phyloP scores from a whole-genome alignment of 2,797 vertebrate genomes.

The Cyprinodon diabolis region DNA sequence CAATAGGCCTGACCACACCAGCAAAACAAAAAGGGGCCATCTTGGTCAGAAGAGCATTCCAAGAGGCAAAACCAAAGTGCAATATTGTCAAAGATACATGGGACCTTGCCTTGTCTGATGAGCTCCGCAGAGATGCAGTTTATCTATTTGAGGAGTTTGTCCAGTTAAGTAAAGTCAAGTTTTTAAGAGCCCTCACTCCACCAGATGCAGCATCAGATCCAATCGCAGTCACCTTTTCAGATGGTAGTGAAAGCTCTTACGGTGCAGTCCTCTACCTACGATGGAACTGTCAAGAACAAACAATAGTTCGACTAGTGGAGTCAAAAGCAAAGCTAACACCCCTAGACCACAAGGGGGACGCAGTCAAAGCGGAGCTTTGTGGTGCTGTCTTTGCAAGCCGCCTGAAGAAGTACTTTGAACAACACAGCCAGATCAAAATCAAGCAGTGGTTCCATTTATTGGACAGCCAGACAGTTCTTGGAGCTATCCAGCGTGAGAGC shows the following conservation, averaged over 20 bases:
- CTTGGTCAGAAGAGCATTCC: no score
- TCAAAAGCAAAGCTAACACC: no score
- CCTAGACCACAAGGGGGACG: conserved; percentile 20
- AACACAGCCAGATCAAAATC: not conserved
- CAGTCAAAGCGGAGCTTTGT: not conserved
- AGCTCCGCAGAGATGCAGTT: conserved; percentile 23
- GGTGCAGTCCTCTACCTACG: no score
- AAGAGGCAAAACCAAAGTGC: no score
- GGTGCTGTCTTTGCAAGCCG: not conserved
- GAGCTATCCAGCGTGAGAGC: no score
- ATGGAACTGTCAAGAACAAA: no score
- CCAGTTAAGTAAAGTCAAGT: conserved; percentile 20
- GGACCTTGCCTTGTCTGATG: not conserved
- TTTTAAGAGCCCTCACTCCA: conserved; percentile 20
- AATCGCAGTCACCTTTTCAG: conserved; percentile 25
- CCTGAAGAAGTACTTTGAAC: not conserved
- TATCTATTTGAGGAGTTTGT: conserved; percentile 30
- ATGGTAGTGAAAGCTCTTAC: conserved; percentile 43
- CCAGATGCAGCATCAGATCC: not conserved
- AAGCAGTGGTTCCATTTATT: not conserved
- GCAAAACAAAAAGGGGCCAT: no score
- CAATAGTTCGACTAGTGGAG: no score
- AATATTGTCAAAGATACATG: no score
- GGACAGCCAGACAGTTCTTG: no score
- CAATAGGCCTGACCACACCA: no score